Base-by-base conservation (phyloP, 2,888 invertebrate genomes). In the Neoitamus cyanurus region DNA sequence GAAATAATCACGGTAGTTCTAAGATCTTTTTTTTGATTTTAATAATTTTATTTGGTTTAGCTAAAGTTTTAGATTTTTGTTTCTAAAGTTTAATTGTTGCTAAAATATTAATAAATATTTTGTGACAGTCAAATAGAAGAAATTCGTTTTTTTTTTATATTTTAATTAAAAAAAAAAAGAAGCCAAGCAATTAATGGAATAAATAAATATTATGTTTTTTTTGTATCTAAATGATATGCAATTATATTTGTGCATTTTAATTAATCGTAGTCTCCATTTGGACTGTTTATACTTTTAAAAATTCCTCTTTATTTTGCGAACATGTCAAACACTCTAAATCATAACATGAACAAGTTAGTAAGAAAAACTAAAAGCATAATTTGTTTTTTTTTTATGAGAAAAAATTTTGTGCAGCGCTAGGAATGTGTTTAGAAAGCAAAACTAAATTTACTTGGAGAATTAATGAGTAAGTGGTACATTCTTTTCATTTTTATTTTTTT, bases 1-100 rank as follows among this genome's bases (percentile, higher is more conserved):
- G 72, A 87, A 87, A 87, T 72, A 80, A 86, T 75, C 84, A 84
- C 28, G 68, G 37, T 72, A 69, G 37, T 75, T 37, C 84, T 73
- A 58, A 25, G 25, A 20, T 84, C 82, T 68, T 85, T 82, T 85
- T 85, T 13, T 72, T 72, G n/a, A 36, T 78, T 25, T 25, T 20
- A 5, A 48, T 48, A 7, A 7, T 48, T 48, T 48, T 58, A 2
- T 20, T 20, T 48, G 7, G 3, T 58, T 58, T 9, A 25, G 7
- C 1, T 58, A 25, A 58, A 58, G 1, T 58, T 9, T n/a, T 34
- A 34, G 7, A 5, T 5, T 5, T 34, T 34, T 34, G 34, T 34
- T 3, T 3, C 3, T 5, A 34, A 34, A 34, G 7, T n/a, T n/a
- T n/a, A n/a, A n/a, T n/a, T n/a, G n/a, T n/a, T n/a, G n/a, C n/a